Evolutionary conservation across 2,888 invertebrate species (phyloP), one percentile per base, ranked within the genome.

Genomic region (Ochropleura leucogaster): DNA sequence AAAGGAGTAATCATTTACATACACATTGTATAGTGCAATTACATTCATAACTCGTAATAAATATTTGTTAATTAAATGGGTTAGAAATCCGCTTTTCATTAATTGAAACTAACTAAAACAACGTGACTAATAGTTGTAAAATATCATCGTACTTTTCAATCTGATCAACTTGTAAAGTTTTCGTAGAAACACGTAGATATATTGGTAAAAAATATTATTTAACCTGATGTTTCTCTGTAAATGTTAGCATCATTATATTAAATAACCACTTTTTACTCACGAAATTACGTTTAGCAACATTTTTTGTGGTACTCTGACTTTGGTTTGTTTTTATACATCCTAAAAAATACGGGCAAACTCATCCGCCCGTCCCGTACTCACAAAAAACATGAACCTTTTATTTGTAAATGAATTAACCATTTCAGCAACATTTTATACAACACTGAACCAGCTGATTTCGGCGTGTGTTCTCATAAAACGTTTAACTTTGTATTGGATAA

Each of bases 271-370:
- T 82, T 87, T 85, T 84, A 65, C 30, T 3, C 18, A 53, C 65
- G 53, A 74, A 80, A 72, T 75, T 55, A 72, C 68, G 79, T 79
- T 85, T 65, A 65, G 74, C 72, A 79, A 83, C 59, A 69, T 82
- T 83, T 82, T 83, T 85, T 81, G 71, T 57, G 60, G 53, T 30
- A 40, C 64, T 65, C 64, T 44, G 65, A 69, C 72, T 68, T 63
- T 44, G 42, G 67, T 53, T 74, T 70, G 80, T 80, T 85, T 86
- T 87, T 86, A 65, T 80, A 59, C 3, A 5, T 42, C 14, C 65
- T 42, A 87, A 82, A 84, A 83, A 77, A 66, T 63, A 64, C 69
- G 57, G 47, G 20, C 47, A 62, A 51, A 74, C 74, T 63, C 64
- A 66, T 63, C 72, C 49, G 70, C 63, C 73, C 42, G 73, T 63